These are phyloP conservation scores for Morbakka virulenta DNA, from an alignment of 30 jellyfish, hydroid and myxozoan genomes.

Conservation along the genomic window DNA sequence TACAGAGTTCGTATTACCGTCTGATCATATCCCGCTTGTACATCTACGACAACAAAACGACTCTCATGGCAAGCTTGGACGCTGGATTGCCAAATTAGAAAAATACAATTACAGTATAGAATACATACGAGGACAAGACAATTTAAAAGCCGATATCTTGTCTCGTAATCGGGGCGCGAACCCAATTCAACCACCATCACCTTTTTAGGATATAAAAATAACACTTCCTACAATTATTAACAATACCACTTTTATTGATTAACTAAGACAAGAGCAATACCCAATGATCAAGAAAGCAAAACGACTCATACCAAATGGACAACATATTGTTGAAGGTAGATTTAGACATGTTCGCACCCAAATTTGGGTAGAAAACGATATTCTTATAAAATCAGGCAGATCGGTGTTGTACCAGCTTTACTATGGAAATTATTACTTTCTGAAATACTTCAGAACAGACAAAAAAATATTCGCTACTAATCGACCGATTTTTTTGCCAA, in stretches of 20 bases:
- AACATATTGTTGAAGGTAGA: constrained; percentile 5
- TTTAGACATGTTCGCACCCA: constrained; percentile 20
- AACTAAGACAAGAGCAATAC: constrained; percentile 9
- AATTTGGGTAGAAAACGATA: constrained; percentile 20
- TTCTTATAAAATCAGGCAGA: constrained; percentile 43
- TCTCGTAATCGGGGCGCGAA: constrained; percentile 16
- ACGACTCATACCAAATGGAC: background rate
- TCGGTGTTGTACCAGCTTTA: constrained; percentile 47
- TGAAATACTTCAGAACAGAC: background rate
- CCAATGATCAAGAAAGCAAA: background rate
- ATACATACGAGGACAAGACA: constrained; percentile 33
- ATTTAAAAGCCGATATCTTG: constrained; percentile 21
- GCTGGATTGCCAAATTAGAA: constrained; percentile 31
- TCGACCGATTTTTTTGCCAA: constrained; percentile 36
- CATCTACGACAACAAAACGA: background rate
- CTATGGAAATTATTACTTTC: constrained; percentile 6
- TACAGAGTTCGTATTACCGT: background rate
- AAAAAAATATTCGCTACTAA: constrained; percentile 2
- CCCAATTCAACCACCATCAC: constrained; percentile 12
- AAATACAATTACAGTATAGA: constrained; percentile 4
- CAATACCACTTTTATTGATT: background rate
- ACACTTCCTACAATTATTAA: background rate
- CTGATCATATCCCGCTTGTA: constrained; percentile 5
- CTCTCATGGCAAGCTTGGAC: background rate
- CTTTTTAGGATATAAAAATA: constrained; percentile 16